Conservation (phyloP, 2,888 invertebrate species). For the Phyllotreta cruciferae region DNA sequence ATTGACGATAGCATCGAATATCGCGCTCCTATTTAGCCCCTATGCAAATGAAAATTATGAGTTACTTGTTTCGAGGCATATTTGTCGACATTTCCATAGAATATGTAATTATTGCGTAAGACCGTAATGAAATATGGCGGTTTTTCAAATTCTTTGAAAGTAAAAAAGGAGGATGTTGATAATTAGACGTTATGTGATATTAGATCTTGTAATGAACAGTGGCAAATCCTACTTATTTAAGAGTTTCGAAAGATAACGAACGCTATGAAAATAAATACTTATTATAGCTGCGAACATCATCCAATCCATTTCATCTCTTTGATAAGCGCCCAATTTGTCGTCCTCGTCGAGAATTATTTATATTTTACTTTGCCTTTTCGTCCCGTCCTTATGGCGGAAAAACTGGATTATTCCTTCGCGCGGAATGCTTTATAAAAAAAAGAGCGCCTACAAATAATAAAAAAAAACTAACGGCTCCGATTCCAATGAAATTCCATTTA, state of each 20-base stretch:
- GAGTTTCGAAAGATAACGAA: no score
- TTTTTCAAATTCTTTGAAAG: slow-evolving; percentile 31
- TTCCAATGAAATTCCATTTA: slow-evolving; percentile 11
- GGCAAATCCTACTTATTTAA: no score
- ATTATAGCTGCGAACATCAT: no score
- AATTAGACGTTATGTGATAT: no score
- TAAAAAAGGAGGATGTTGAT: slow-evolving; percentile 16
- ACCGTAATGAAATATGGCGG: slow-evolving; percentile 32
- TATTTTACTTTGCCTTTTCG: no score
- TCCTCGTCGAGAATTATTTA: no score
- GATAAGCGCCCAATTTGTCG: no score
- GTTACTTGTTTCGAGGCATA: slow-evolving; percentile 36
- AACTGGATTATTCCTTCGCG: no score
- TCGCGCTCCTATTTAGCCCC: slow-evolving; percentile 22
- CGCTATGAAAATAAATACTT: no score
- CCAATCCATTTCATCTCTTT: no score
- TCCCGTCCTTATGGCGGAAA: no score
- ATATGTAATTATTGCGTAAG: slow-evolving; percentile 37
- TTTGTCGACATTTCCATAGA: slow-evolving; percentile 29
- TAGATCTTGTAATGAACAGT: no score
- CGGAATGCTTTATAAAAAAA: not conserved
- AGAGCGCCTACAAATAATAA: not conserved
- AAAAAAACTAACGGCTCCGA: not conserved
- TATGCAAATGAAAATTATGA: slow-evolving; percentile 37
- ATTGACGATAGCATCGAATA: slow-evolving; percentile 22